Evolutionary conservation across 1,140 invertebrate species (phyloP).

Genomic region (Saccostrea echinata): DNA sequence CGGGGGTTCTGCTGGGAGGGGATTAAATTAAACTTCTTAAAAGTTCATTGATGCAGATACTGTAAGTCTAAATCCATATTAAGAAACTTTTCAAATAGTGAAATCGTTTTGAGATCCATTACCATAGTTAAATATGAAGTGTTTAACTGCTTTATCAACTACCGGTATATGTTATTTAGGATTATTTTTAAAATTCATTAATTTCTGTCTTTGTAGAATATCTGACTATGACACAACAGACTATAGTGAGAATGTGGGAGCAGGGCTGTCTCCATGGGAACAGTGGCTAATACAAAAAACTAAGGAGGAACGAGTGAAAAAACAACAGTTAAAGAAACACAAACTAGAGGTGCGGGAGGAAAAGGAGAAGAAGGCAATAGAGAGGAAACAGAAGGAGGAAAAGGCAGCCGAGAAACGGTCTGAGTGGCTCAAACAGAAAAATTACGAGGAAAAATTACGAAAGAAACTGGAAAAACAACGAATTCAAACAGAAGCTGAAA

Average conservation of each 20-base stretch:
- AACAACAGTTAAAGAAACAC: conserved; percentile 57
- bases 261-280: conserved; percentile 71
- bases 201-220: conserved; percentile 53
- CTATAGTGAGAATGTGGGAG: conserved; percentile 51
- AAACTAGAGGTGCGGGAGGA: conserved; percentile 62
- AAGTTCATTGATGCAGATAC: too few relatives aligned
- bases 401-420: conserved; percentile 62
- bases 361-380: conserved; percentile 62
- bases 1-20: too few relatives aligned
- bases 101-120: too few relatives aligned
- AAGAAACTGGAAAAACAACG: conserved; percentile 65
- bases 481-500: conserved; percentile 63
- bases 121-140: too few relatives aligned
- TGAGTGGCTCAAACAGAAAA: conserved; percentile 70
- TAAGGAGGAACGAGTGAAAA: conserved; percentile 65
- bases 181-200: neutral
- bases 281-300: conserved; percentile 73
- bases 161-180: too few relatives aligned
- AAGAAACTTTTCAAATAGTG: too few relatives aligned
- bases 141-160: neutral
- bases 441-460: conserved; percentile 62
- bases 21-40: too few relatives aligned
- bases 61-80: too few relatives aligned
- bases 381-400: conserved; percentile 61
- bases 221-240: conserved; percentile 55